Evolutionary conservation across 2,797 vertebrate species (phyloP).

Genomic region (Protosalanx chinensis): DNA sequence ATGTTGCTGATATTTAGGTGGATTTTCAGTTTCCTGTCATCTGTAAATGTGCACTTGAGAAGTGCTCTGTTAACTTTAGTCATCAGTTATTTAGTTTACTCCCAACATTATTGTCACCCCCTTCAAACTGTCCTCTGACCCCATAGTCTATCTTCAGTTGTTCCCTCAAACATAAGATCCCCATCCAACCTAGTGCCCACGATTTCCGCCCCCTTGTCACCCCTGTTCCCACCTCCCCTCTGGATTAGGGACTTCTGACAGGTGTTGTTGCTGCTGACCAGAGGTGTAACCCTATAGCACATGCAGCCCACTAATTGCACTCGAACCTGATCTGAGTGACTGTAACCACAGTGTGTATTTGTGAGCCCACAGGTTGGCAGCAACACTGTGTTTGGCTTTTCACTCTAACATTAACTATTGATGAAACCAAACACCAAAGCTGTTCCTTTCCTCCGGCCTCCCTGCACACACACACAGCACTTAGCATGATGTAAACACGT

Average conservation of each 20-base stretch:
- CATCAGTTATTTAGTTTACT: neutral
- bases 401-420: constrained; percentile 65
- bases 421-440: constrained; percentile 61
- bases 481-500: constrained; percentile 9
- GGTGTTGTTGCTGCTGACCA: constrained; percentile 54
- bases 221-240: neutral
- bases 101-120: neutral
- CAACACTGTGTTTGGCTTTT: constrained; percentile 53
- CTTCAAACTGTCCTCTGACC: too few relatives aligned
- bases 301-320: constrained; percentile 56
- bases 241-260: constrained; percentile 39
- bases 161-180: neutral
- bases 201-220: too few relatives aligned
- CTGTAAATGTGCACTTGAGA: neutral
- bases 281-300: constrained; percentile 61
- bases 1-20: neutral
- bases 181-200: neutral
- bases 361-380: constrained; percentile 53
- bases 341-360: constrained; percentile 65
- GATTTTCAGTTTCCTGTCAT: neutral
- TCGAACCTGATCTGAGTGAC: constrained; percentile 53
- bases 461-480: constrained; percentile 22
- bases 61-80: neutral
- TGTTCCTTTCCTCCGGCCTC: constrained; percentile 50
- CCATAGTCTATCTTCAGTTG: too few relatives aligned